Conservation (phyloP, 2,797 vertebrate species). For the Platyrinchus mystaceus region DNA sequence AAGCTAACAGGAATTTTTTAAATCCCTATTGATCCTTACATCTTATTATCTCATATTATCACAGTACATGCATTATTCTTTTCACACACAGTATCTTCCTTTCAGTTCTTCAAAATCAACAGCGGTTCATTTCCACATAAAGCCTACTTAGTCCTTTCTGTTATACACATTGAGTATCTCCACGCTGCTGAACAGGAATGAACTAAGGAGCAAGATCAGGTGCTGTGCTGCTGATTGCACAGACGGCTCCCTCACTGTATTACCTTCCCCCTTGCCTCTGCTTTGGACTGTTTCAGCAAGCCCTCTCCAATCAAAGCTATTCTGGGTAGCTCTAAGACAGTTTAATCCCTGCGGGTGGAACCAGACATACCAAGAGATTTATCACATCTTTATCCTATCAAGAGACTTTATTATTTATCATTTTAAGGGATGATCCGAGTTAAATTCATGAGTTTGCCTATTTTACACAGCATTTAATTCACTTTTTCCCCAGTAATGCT, state of each 20-base stretch:
- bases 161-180: neutral
- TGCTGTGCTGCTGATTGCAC: neutral
- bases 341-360: neutral
- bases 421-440: neutral
- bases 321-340: neutral
- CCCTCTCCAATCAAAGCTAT: neutral
- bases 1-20: neutral
- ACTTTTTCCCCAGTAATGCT: neutral
- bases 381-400: neutral
- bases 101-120: neutral
- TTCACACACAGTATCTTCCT: neutral
- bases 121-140: neutral
- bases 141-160: neutral
- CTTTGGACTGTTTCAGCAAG: neutral
- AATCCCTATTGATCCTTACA: neutral
- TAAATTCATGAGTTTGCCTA: neutral
- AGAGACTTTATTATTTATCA: neutral
- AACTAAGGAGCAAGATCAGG: neutral
- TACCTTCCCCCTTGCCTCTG: neutral
- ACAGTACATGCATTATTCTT: neutral
- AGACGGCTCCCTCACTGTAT: neutral
- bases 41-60: neutral
- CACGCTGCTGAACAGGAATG: neutral
- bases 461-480: neutral
- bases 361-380: neutral